These are phyloP conservation scores for Phania funesta DNA, from an alignment of 2,888 invertebrate species.

Conservation along the genomic window DNA sequence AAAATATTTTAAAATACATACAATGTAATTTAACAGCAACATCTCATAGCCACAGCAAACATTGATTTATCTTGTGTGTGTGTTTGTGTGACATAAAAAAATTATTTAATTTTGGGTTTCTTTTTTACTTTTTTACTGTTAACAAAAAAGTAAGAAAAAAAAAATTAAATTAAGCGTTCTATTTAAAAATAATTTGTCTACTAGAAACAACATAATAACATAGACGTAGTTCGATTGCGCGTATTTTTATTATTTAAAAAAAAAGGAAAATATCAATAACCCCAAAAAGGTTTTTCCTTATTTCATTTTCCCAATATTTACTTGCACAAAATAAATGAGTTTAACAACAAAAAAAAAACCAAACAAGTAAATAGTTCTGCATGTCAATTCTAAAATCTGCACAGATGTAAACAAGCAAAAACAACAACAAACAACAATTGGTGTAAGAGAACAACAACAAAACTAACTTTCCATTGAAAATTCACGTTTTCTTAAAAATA, in stretches of 20 bases:
- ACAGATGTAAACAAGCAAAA: slow-evolving; percentile 28
- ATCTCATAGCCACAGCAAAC: not conserved
- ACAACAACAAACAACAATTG: slow-evolving; percentile 21
- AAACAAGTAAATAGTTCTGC: slow-evolving; percentile 46
- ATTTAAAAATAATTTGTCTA: slow-evolving; percentile 39
- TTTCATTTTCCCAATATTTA: slow-evolving; percentile 32
- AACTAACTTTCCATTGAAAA: slow-evolving; percentile 37
- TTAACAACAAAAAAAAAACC: slow-evolving; percentile 23
- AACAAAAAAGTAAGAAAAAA: not conserved
- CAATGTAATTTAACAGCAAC: not conserved
- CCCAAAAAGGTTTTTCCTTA: slow-evolving; percentile 19
- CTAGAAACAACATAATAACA: slow-evolving; percentile 2
- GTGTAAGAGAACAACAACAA: too few relatives aligned
- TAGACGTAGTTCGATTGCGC: slow-evolving; percentile 59
- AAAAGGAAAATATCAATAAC: slow-evolving; percentile 31
- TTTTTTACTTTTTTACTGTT: not conserved
- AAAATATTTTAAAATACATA: not conserved
- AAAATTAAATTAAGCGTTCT: slow-evolving; percentile 34
- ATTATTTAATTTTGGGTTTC: slow-evolving; percentile 1
- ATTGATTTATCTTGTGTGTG: slow-evolving; percentile 21
- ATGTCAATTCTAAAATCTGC: slow-evolving; percentile 45
- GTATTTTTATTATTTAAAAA: slow-evolving; percentile 51
- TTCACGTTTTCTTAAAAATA: not conserved
- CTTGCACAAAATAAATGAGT: slow-evolving; percentile 24
- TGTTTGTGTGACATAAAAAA: not conserved